Percentiles rank a stretch among this genome's conserved stretches.
These are phyloP conservation scores for Mystacides longicornis DNA, from an alignment of 2,888 invertebrate genomes.

Conservation along the genomic window DNA sequence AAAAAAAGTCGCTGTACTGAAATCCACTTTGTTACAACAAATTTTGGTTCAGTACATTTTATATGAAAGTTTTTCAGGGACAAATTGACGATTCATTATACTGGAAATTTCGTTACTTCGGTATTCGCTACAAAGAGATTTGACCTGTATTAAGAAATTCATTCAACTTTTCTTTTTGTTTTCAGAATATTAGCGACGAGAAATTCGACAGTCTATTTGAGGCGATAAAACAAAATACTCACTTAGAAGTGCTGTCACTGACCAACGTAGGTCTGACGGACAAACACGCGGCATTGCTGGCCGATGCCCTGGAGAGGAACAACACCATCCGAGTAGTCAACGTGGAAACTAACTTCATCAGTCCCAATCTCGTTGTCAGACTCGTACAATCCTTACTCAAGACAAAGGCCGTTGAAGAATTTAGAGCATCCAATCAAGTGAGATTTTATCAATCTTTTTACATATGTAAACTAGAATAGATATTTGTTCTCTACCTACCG, in stretches of 20 bases:
- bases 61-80: no score
- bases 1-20: no score
- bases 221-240: slow-evolving; percentile 81
- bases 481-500: no score
- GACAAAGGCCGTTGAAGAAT: slow-evolving; percentile 85
- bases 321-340: slow-evolving; percentile 75
- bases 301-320: slow-evolving; percentile 76
- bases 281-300: slow-evolving; percentile 72
- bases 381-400: slow-evolving; percentile 80
- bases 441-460: no score
- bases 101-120: no score
- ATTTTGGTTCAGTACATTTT: no score
- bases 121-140: no score
- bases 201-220: slow-evolving; percentile 85
- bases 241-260: slow-evolving; percentile 84
- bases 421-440: slow-evolving; percentile 97
- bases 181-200: slow-evolving; percentile 93
- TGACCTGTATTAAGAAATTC: no score
- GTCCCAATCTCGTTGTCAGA: slow-evolving; percentile 78
- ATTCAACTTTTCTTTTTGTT: slow-evolving; percentile 29
- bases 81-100: no score
- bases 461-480: no score
- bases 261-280: slow-evolving; percentile 93
- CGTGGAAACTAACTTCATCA: slow-evolving; percentile 96
- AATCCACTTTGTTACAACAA: no score